Conservation (phyloP, 2,888 invertebrate species). For the Priocnemis perturbator region DNA sequence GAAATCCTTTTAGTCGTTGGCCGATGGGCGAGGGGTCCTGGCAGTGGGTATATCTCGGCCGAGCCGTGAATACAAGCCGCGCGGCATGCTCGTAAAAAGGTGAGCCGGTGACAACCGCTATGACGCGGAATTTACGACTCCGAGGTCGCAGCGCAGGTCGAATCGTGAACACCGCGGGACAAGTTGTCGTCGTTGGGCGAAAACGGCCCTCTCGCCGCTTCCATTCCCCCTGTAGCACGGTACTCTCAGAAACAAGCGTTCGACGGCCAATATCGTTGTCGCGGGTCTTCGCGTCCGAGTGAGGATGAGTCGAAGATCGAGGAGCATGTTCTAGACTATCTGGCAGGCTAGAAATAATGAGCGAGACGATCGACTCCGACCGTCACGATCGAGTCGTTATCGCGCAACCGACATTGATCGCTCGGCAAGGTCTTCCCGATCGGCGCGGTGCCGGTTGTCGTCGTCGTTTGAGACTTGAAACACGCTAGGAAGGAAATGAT, state of each 20-base stretch:
- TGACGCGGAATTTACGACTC: slow-evolving; percentile 69
- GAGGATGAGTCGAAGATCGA: slow-evolving; percentile 21
- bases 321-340: not conserved
- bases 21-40: slow-evolving; percentile 37
- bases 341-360: too few relatives aligned
- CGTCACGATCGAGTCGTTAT: too few relatives aligned
- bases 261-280: slow-evolving; percentile 26
- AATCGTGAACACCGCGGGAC: slow-evolving; percentile 69
- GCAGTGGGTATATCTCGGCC: slow-evolving; percentile 46
- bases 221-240: slow-evolving; percentile 29
- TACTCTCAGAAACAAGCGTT: slow-evolving; percentile 24
- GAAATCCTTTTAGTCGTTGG: slow-evolving; percentile 47
- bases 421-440: too few relatives aligned
- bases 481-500: too few relatives aligned
- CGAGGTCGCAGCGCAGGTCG: slow-evolving; percentile 67
- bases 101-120: slow-evolving; percentile 68
- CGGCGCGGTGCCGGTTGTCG: too few relatives aligned
- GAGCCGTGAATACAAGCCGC: slow-evolving; percentile 51
- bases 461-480: too few relatives aligned
- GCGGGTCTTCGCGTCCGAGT: slow-evolving; percentile 22
- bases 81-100: slow-evolving; percentile 66
- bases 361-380: too few relatives aligned
- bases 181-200: slow-evolving; percentile 56
- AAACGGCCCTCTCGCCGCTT: slow-evolving; percentile 29
- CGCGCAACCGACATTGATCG: too few relatives aligned